These are phyloP conservation scores for Protodeltote pygarga DNA, from an alignment of 2,888 invertebrate genomes.

Conservation along the genomic window DNA sequence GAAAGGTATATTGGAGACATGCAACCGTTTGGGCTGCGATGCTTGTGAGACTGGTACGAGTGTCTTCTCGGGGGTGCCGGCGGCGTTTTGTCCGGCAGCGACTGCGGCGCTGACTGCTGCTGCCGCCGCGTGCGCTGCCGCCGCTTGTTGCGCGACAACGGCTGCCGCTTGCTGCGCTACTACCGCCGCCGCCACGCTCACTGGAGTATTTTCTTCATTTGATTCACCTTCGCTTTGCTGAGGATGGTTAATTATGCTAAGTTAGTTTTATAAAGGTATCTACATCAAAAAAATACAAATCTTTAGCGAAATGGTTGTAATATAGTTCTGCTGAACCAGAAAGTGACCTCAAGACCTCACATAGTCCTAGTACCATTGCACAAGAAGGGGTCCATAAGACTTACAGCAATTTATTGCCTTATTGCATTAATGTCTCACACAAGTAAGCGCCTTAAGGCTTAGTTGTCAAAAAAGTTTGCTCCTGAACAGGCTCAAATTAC, in stretches of 20 bases:
- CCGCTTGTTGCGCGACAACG: constrained; percentile 78
- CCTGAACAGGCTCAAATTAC: no score
- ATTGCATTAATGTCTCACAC: no score
- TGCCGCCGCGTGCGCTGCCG: constrained; percentile 82
- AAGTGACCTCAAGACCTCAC: no score
- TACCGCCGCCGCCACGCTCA: constrained; percentile 79
- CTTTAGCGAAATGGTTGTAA: no score
- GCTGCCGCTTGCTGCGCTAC: constrained; percentile 76
- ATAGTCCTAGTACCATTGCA: no score
- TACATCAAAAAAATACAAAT: no score
- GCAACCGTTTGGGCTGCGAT: constrained; percentile 96
- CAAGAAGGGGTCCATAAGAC: no score
- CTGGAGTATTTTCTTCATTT: constrained; percentile 85
- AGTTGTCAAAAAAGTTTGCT: no score
- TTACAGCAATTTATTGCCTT: no score
- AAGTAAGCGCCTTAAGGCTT: no score
- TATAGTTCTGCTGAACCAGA: no score
- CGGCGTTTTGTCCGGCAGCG: constrained; percentile 66
- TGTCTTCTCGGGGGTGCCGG: constrained; percentile 78
- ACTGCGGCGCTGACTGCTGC: constrained; percentile 74
- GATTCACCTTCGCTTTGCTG: constrained; percentile 83
- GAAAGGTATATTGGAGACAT: constrained; percentile 99
- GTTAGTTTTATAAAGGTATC: background rate
- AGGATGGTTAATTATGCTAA: constrained; percentile 14
- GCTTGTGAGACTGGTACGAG: constrained; percentile 85